Percentiles rank a stretch among this genome's conserved stretches.
Evolutionary conservation across 2,113 vertebrate species (phyloP).

Genomic region (Anolis carolinensis): DNA sequence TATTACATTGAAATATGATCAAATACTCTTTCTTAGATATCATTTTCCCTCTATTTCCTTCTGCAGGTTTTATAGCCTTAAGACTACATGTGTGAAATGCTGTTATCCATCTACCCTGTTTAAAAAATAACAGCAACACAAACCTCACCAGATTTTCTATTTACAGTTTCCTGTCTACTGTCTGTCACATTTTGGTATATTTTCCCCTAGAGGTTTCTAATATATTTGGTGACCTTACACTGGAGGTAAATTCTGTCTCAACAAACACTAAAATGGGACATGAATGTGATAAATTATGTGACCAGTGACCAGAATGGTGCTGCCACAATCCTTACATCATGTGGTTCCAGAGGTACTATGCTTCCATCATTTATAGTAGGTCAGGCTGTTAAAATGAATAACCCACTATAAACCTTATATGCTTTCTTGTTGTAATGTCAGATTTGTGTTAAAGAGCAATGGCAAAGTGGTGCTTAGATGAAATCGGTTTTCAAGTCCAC

Average conservation of each 20-base stretch:
- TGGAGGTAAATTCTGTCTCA: conserved; percentile 34
- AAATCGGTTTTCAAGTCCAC: not conserved
- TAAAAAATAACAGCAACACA: not conserved
- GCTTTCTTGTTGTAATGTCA: conserved; percentile 12
- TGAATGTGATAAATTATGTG: not conserved
- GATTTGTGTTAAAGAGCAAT: conserved; percentile 15
- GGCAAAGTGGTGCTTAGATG: not conserved
- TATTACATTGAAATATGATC: not conserved
- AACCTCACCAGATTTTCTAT: conserved; percentile 16
- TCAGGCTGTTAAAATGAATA: not conserved
- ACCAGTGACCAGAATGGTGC: not conserved
- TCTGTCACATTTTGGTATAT: conserved; percentile 9
- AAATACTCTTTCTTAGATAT: not conserved
- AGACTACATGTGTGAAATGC: not conserved
- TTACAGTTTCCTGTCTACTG: conserved; percentile 10
- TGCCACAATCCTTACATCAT: conserved; percentile 6
- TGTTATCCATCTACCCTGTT: not conserved
- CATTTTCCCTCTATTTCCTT: not conserved
- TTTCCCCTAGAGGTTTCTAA: not conserved
- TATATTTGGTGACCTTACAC: conserved; percentile 7
- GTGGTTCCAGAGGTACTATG: conserved; percentile 9
- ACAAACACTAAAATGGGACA: conserved; percentile 25
- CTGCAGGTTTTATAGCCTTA: conserved; percentile 1
- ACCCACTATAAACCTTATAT: not conserved
- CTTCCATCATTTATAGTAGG: not conserved